Evolutionary conservation across 2,888 invertebrate genomes (phyloP), one percentile per base, ranked within the genome.

Genomic region (Adela reaumurella): DNA sequence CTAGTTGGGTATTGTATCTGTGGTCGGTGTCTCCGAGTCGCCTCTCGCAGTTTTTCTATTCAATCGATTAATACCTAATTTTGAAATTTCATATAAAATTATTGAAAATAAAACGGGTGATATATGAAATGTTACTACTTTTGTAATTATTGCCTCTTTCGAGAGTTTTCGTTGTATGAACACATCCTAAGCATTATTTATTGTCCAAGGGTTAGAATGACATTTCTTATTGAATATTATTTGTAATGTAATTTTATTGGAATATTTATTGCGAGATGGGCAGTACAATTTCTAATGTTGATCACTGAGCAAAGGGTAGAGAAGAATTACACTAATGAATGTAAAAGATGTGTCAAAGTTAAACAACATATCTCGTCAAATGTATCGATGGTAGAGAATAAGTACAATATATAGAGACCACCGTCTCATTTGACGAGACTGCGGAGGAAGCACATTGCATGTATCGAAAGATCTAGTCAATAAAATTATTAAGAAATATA

Each of bases 51-150:
- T 74, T 43, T 45, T 68, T 73, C 70, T 76, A 76, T 77, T 76
- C 71, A 77, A 74, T 73, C 24, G 76, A 76, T 73, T 74, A 76
- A 77, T 77, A 77, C n/a, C n/a, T n/a, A n/a, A n/a, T 46, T 49
- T 77, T 35, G 8, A 35, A 35, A 35, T 35, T 35, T 35, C 35
- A 35, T 35, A 35, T 35, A 35, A 35, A 35, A 35, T 35, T 35
- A 35, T 35, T 35, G n/a, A 35, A 51, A 76, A 71, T 70, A 63
- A 67, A 54, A 73, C 76, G 78, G 78, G 79, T 80, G 79, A 79
- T 80, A 79, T 78, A 74, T 79, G 79, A 76, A 77, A 74, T 68
- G 79, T 78, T 76, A 70, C 74, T 70, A 67, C 72, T 74, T 70
- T 69, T 70, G 45, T 49, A 51, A 46, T 50, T 44, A 73, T 76